Base-by-base conservation (phyloP, 2,113 vertebrate species). In the Gavia stellata region DNA sequence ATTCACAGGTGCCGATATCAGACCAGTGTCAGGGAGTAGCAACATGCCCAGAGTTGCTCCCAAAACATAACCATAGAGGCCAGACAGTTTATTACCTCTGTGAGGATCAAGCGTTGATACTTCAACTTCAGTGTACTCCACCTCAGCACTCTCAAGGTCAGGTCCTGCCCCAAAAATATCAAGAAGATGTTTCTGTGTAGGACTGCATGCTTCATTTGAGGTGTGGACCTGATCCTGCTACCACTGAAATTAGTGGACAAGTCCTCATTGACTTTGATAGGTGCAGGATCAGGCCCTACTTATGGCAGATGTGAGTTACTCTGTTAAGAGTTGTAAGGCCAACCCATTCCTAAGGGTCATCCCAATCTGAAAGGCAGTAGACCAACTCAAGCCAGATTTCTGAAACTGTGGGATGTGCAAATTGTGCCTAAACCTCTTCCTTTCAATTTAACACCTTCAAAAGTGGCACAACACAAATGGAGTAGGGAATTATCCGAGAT, bases 51-150 rank as follows among this genome's bases (percentile, higher is more conserved):
- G 19, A 82, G 47, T 2, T 77, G 67, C 65, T 92, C 77, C 83
- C 86, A 91, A 38, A 38, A 66, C 29, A 47, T 34, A 65, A 50
- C 24, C 45, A 14, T 34, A 79, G 14, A 31, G 36, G 61, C 42
- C n/a, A 87, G 34, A 53, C 3, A 84, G 44, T 38, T 86, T 7
- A 71, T 98, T 98, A 98, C 98, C 98, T 98, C 95, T 97, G 81
- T 97, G 95, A 94, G 97, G 94, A 72, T 98, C 97, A 38, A 94
- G 82, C 23, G 95, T 71, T 67, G 96, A 94, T 33, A 98, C 96
- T 88, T 98, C 96, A 50, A 98, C 98, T 97, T 98, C 98, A 52
- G 98, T 98, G 96, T 98, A 98, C 86, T 98, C 98, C 97, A 98
- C 98, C 6, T 98, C 97, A 88, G 81, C 78, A 92, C 73, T 97